Base-by-base conservation (phyloP, 2,113 vertebrate genomes). In the Apteryx owenii region DNA sequence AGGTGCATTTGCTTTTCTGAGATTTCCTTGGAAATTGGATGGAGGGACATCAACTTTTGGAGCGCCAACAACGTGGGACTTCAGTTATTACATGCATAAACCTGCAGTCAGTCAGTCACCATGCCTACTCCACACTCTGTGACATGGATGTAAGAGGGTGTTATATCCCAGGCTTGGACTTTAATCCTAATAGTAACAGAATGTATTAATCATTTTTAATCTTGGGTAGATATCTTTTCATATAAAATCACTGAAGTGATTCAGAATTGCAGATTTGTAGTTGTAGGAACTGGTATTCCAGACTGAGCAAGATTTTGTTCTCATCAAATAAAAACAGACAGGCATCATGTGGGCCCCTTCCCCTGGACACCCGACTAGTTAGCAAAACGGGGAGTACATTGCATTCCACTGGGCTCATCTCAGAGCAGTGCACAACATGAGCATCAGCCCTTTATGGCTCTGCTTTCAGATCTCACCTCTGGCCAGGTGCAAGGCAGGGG, bases 101-200 rank as follows among this genome's bases (percentile, higher is more conserved):
- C 33, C 25, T 40, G 36, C 38, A 77, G 31, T 40, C 3, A 1
- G 50, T 69, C 61, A 36, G 46, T 69, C 61, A 31, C 26, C 42
- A 15, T 38, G 19, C 22, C 70, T 58, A 7, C 22, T 53, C 44
- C 38, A 68, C 12, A 3, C 56, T 0, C 9, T 15, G 42, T 8
- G 44, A 68, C 10, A 36, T 0, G 12, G 40, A 69, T 19, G 10
- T 18, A 65, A 1, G 0, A 44, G 26, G 0, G 1, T 22, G 50
- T 88, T 75, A 64, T 18, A 51, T 4, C 1, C 0, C 0, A 56
- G 50, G n/a, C 15, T 64, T 50, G 20, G n/a, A 46, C n/a, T 68
- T 91, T 42, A 50, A 89, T 83, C 33, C 21, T 33, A 14, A 15
- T 25, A 71, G n/a, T 42, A 76, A 42, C 3, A 33, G 25, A 46